Percentiles rank a stretch among this genome's conserved stretches.
phyloP scores from a whole-genome alignment of 92 coral and sea anemone genomes.

The Metridium senile region DNA sequence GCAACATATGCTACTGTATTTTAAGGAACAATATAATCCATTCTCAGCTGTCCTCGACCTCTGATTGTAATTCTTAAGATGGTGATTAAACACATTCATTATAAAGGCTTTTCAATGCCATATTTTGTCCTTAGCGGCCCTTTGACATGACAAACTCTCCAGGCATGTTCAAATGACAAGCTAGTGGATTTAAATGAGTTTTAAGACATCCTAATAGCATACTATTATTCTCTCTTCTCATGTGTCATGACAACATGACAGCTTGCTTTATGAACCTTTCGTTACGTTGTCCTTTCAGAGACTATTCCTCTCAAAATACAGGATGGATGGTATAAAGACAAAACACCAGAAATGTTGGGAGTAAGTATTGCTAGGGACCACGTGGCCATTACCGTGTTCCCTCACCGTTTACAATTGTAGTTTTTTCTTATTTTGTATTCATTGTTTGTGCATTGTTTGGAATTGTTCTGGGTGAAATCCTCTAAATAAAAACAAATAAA shows the following conservation, averaged over 20 bases:
- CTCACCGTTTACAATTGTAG: too few relatives aligned
- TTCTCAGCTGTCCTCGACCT: not conserved
- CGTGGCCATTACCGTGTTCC: too few relatives aligned
- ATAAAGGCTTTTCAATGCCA: not conserved
- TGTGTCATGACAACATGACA: not conserved
- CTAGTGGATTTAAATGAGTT: conserved; percentile 2
- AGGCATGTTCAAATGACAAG: not conserved
- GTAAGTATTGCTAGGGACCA: not conserved
- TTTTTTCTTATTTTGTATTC: too few relatives aligned
- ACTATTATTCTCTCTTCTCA: not conserved
- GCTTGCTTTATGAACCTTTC: not conserved
- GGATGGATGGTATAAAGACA: conserved; percentile 2
- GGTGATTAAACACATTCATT: not conserved
- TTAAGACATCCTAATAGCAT: not conserved
- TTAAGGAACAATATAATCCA: not conserved
- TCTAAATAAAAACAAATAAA: too few relatives aligned
- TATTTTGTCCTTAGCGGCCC: not conserved
- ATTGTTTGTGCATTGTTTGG: too few relatives aligned
- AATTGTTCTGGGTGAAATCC: too few relatives aligned
- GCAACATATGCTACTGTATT: not conserved
- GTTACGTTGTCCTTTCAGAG: not conserved
- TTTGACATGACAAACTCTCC: not conserved
- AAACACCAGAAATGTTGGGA: not conserved
- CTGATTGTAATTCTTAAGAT: not conserved
- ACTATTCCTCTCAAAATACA: not conserved